Evolutionary conservation across 37 sponge, comb jelly and placozoan species (phyloP), one percentile per base, ranked within the genome.

Genomic region (Oopsacas minuta): DNA sequence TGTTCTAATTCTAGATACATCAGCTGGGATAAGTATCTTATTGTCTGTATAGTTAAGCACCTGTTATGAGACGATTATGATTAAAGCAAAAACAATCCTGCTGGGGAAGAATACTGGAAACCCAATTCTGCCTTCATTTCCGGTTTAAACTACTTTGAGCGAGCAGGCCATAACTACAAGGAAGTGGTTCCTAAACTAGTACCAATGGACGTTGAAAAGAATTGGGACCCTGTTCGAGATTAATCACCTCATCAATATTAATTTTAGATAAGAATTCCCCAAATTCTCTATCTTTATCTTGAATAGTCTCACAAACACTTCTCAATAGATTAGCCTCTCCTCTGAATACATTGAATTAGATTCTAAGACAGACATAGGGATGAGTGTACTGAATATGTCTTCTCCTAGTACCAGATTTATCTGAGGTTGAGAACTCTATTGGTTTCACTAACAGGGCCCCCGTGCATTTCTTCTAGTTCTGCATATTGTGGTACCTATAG

Each of bases 331-430:
- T 91, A 0, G 93, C 96, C 38, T 93, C 90, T 91, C 91, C 81
- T 95, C 96, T 89, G 89, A 87, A 89, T 89, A 95, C 37, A 95
- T 82, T 30, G 94, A 93, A 5, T 91, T 85, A 17, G 81, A 87
- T 84, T 95, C 96, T 38, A 93, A 88, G 0, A 94, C 94, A n/a
- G 83, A 84, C 96, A 95, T 95, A 20, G 96, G 96, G 12, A 95
- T 90, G 38, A 95, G 83, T 3, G 91, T 92, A 5, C 81, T 38
- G 35, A 95, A 89, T 82, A 95, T 93, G 85, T 95, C 96, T 5
- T 85, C 81, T 25, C 96, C 96, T 23, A 86, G 38, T 37, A 85
- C 83, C n/a, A 52, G 87, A 88, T 39, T 86, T 86, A 39, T 95
- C 96, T 0, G 89, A 86, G 0, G 92, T 92, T 17, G 90, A 86